These are phyloP conservation scores for Stegophylla sp. DNA, from an alignment of 2,888 invertebrate species.

Conservation along the genomic window DNA sequence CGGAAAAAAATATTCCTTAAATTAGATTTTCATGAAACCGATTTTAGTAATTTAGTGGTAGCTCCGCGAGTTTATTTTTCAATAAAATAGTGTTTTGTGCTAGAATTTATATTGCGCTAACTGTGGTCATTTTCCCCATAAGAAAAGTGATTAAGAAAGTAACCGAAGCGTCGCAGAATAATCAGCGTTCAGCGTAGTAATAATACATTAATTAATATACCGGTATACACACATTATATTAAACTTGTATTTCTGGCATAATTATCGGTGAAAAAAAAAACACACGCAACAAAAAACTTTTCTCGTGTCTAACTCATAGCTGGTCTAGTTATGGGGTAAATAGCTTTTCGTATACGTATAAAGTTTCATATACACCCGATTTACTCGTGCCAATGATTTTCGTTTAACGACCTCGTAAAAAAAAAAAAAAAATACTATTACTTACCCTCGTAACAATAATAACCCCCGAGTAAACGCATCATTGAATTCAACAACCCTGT, in stretches of 20 bases:
- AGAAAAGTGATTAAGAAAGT: too few relatives aligned
- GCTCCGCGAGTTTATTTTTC: too few relatives aligned
- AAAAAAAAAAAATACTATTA: conserved; percentile 47
- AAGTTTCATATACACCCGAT: conserved; percentile 20
- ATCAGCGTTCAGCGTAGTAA: too few relatives aligned
- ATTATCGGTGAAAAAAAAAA: neutral
- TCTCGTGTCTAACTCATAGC: neutral
- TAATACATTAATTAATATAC: too few relatives aligned
- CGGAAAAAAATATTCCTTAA: too few relatives aligned
- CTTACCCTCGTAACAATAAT: neutral
- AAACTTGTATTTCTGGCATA: neutral
- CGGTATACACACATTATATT: too few relatives aligned
- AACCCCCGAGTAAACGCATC: conserved; percentile 22
- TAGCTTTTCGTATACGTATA: conserved; percentile 23
- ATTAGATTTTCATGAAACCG: too few relatives aligned
- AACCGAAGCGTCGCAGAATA: too few relatives aligned
- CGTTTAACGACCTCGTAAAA: conserved; percentile 28
- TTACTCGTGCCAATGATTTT: conserved; percentile 43
- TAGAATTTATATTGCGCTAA: too few relatives aligned
- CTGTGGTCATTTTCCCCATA: too few relatives aligned
- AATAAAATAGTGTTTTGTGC: too few relatives aligned
- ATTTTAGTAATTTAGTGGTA: too few relatives aligned
- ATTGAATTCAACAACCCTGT: conserved; percentile 14
- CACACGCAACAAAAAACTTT: neutral
- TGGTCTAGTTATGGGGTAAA: neutral